Evolutionary conservation across 2,888 invertebrate genomes (phyloP).

Genomic region (Temnothorax ravouxi): DNA sequence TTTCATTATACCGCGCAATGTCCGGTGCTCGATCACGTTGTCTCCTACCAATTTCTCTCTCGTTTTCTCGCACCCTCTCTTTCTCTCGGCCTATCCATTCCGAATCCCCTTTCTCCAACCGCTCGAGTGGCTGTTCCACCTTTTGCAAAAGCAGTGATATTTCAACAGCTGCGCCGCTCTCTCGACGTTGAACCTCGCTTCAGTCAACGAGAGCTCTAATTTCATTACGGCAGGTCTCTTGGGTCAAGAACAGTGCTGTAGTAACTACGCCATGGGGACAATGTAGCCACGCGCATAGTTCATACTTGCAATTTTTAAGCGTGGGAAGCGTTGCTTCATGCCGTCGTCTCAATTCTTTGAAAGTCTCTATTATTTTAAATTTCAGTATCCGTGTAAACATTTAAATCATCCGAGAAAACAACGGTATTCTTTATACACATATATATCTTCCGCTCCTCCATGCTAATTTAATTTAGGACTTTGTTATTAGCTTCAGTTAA

Average conservation of each 20-base stretch:
- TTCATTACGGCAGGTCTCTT: slow-evolving; percentile 78
- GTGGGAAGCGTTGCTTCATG: neutral
- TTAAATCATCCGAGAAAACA: neutral
- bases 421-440: neutral
- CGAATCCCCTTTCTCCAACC: slow-evolving; percentile 48
- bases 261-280: slow-evolving; percentile 54
- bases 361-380: slow-evolving; percentile 6
- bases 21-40: slow-evolving; percentile 83
- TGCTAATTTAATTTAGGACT: neutral
- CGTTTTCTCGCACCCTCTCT: slow-evolving; percentile 66
- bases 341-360: neutral
- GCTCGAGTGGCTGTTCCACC: slow-evolving; percentile 75
- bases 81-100: slow-evolving; percentile 61
- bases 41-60: slow-evolving; percentile 65
- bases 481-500: neutral
- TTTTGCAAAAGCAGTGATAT: slow-evolving; percentile 82
- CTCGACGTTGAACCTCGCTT: slow-evolving; percentile 72
- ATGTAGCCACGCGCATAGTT: slow-evolving; percentile 48
- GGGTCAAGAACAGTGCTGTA: slow-evolving; percentile 74
- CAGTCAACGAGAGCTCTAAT: slow-evolving; percentile 80
- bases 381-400: neutral
- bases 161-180: slow-evolving; percentile 76
- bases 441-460: too few relatives aligned
- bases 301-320: slow-evolving; percentile 26
- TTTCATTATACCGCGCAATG: slow-evolving; percentile 84